Conservation (phyloP, 2,797 vertebrate species). For the Pseudomugil gertrudae region DNA sequence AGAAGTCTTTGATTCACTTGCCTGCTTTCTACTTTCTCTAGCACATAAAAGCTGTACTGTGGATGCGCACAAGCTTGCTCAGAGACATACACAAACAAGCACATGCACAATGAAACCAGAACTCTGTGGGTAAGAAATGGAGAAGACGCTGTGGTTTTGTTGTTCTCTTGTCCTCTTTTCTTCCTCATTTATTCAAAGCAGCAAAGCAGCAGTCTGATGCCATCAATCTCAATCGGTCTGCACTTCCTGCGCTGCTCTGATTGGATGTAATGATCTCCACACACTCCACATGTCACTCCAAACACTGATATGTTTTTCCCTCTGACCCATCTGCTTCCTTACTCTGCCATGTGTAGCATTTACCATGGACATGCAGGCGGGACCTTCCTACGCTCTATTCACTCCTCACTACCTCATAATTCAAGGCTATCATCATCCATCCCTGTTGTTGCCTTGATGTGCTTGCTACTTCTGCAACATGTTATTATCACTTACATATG, state of each 20-base stretch:
- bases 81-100: slow-evolving; percentile 8
- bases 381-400: slow-evolving; percentile 68
- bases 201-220: slow-evolving; percentile 67
- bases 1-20: slow-evolving; percentile 1
- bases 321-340: slow-evolving; percentile 73
- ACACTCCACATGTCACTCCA: slow-evolving; percentile 73
- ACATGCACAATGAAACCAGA: slow-evolving; percentile 13
- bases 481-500: slow-evolving; percentile 4
- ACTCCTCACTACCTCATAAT: slow-evolving; percentile 24
- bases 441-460: slow-evolving; percentile 18
- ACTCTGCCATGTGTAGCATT: slow-evolving; percentile 68
- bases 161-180: slow-evolving; percentile 65
- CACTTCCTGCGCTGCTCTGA: slow-evolving; percentile 74
- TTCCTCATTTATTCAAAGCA: slow-evolving; percentile 76
- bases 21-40: background rate
- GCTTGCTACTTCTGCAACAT: slow-evolving; percentile 7
- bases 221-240: slow-evolving; percentile 73
- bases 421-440: slow-evolving; percentile 23
- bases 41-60: slow-evolving; percentile 2
- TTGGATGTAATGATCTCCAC: slow-evolving; percentile 80
- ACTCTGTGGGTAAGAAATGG: slow-evolving; percentile 53
- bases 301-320: slow-evolving; percentile 69
- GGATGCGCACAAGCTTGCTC: background rate
- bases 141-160: slow-evolving; percentile 66
- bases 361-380: slow-evolving; percentile 56